These are phyloP conservation scores for Malaclemys terrapin DNA, from an alignment of 2,113 vertebrate species.

Conservation along the genomic window DNA sequence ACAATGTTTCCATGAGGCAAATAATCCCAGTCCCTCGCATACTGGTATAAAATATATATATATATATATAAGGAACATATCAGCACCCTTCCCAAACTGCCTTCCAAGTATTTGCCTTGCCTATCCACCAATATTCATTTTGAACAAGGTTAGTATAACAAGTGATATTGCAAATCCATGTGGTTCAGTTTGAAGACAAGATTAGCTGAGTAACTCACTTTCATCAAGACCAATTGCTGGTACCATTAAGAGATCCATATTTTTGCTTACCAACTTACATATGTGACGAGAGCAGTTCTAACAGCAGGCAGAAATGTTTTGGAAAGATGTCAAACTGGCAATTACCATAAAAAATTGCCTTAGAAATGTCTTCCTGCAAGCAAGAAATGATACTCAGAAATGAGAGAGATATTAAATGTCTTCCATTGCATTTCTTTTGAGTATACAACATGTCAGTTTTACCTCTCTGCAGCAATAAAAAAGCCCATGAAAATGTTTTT, in stretches of 20 bases:
- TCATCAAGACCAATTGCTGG: background rate
- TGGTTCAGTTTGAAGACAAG: background rate
- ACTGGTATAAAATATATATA: background rate
- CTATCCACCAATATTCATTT: background rate
- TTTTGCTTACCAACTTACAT: background rate
- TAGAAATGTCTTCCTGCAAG: background rate
- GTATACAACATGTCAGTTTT: background rate
- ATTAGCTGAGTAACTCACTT: background rate
- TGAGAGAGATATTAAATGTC: background rate
- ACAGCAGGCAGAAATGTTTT: background rate
- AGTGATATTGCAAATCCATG: background rate
- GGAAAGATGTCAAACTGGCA: background rate
- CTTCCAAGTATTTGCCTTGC: background rate
- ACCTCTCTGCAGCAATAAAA: background rate
- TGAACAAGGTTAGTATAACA: accelerated
- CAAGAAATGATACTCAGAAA: background rate
- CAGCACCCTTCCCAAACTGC: background rate
- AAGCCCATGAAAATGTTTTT: background rate
- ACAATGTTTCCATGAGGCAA: background rate
- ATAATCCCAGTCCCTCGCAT: background rate
- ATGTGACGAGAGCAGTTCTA: background rate
- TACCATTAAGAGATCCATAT: background rate
- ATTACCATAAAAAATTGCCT: background rate
- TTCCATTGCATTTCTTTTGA: background rate
- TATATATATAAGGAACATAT: background rate